These are phyloP conservation scores for Chironomus striatipennis DNA, from an alignment of 1,140 invertebrate genomes.

Conservation along the genomic window DNA sequence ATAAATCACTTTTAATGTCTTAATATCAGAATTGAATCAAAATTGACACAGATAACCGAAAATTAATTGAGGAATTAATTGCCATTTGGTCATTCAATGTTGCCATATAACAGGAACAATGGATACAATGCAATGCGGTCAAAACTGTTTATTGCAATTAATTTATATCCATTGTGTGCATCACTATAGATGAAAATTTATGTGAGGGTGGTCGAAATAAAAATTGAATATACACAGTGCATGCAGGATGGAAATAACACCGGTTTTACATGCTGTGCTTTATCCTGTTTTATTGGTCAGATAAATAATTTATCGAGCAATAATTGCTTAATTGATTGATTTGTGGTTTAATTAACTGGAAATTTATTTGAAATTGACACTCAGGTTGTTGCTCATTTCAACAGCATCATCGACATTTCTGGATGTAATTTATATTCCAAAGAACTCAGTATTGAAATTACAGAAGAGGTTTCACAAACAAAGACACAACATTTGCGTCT, in stretches of 20 bases:
- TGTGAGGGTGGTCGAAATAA: slow-evolving; percentile 3
- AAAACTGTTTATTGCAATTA: slow-evolving; percentile 17
- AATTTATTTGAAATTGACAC: background rate
- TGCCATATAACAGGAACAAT: background rate
- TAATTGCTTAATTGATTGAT: slow-evolving; percentile 14
- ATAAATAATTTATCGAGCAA: background rate
- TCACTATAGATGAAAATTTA: background rate
- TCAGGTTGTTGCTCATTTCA: background rate
- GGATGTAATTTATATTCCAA: background rate
- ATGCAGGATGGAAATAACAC: background rate
- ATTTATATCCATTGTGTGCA: background rate
- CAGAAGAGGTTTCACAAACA: background rate
- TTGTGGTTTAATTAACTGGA: slow-evolving; percentile 3
- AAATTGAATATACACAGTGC: background rate
- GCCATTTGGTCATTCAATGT: background rate
- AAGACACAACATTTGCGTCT: background rate
- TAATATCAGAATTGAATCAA: slow-evolving; percentile 15
- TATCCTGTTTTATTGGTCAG: background rate
- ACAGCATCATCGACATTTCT: background rate
- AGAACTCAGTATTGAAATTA: background rate
- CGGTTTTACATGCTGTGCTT: background rate
- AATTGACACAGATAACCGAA: slow-evolving; percentile 6
- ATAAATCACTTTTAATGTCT: slow-evolving; percentile 15
- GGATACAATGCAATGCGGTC: background rate
- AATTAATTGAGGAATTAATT: slow-evolving; percentile 15